Conservation (phyloP, 2,888 invertebrate genomes). For the Watsonalla binaria region DNA sequence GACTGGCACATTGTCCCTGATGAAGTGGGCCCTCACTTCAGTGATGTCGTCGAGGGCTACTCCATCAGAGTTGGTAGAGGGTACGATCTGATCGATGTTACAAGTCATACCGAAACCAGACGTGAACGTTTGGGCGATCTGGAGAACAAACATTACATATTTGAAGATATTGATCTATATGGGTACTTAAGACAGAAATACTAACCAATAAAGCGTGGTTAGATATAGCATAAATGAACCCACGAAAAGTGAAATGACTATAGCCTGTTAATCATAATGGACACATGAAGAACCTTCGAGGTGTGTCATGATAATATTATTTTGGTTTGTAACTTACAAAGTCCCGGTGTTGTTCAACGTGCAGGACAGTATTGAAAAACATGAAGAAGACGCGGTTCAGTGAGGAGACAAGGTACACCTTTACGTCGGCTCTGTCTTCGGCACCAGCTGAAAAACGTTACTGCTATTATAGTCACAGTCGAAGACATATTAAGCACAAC, state of each 20-base stretch:
- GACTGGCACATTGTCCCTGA: constrained; percentile 73
- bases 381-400: constrained; percentile 76
- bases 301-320: no score
- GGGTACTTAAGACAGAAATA: no score
- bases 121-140: constrained; percentile 77
- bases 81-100: constrained; percentile 77
- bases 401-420: constrained; percentile 78
- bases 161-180: not conserved
- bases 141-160: constrained; percentile 1
- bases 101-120: constrained; percentile 74
- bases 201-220: no score
- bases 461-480: no score
- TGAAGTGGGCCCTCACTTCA: constrained; percentile 79
- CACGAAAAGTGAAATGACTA: no score
- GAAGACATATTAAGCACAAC: no score
- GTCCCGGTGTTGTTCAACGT: constrained; percentile 49
- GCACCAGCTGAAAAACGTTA: constrained; percentile 46
- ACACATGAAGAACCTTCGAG: no score
- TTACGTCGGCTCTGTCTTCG: constrained; percentile 61
- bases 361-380: constrained; percentile 70
- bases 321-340: constrained; percentile 61
- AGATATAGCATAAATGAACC: no score
- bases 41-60: constrained; percentile 54
- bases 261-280: no score
- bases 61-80: constrained; percentile 49